Percentiles rank a stretch among this genome's conserved stretches.
Evolutionary conservation across 2,797 vertebrate genomes (phyloP).

Genomic region (Rhyacichthys aspro): DNA sequence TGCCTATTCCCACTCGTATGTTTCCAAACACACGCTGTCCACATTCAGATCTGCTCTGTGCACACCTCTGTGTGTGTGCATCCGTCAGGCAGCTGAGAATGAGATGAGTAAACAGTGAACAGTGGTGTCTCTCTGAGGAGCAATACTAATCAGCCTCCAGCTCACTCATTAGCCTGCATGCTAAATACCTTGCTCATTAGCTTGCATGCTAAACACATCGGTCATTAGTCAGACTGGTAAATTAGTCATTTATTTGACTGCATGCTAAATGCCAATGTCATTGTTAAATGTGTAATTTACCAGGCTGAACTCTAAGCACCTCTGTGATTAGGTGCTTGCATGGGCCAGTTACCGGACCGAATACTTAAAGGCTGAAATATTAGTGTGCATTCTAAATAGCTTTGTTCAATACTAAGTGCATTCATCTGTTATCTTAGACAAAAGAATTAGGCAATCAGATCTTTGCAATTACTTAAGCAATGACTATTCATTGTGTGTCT

Average conservation of each 20-base stretch:
- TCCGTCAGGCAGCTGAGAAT: slow-evolving; percentile 47
- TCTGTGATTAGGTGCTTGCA: slow-evolving; percentile 45
- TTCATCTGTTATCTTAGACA: slow-evolving; percentile 40
- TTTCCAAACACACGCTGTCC: slow-evolving; percentile 11
- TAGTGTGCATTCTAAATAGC: slow-evolving; percentile 49
- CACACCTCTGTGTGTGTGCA: slow-evolving; percentile 4
- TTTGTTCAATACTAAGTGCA: slow-evolving; percentile 38
- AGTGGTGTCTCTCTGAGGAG: slow-evolving; percentile 63
- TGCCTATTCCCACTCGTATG: not conserved
- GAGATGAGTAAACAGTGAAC: slow-evolving; percentile 73
- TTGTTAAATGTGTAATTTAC: slow-evolving; percentile 60
- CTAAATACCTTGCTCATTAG: slow-evolving; percentile 69
- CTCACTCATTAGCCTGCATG: slow-evolving; percentile 60
- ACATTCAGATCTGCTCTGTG: slow-evolving; percentile 1
- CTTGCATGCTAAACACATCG: slow-evolving; percentile 66
- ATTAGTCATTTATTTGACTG: slow-evolving; percentile 68
- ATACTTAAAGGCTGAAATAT: slow-evolving; percentile 41
- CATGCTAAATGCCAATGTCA: slow-evolving; percentile 60
- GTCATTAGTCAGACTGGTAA: slow-evolving; percentile 68
- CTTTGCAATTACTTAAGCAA: too few species aligned
- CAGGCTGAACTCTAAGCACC: slow-evolving; percentile 50
- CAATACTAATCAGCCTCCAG: slow-evolving; percentile 69
- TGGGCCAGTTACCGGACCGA: slow-evolving; percentile 34
- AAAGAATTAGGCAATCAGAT: slow-evolving; percentile 34
- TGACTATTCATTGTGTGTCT: slow-evolving; percentile 19